These are phyloP conservation scores for Homarus gammarus DNA, from an alignment of 2,888 invertebrate genomes.

Conservation along the genomic window DNA sequence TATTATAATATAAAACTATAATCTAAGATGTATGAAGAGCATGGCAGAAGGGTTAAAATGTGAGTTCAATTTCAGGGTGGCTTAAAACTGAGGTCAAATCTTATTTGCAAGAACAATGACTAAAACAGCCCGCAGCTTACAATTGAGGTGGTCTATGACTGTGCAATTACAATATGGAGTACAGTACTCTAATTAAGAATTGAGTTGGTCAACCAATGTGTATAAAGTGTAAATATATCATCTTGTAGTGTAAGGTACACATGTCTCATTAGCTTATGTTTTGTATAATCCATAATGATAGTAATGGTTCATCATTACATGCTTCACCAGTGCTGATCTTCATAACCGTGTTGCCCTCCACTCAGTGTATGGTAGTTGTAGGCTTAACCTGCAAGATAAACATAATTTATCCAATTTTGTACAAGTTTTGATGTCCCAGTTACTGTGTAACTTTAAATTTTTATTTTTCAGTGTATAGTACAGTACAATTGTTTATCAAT, in stretches of 20 bases:
- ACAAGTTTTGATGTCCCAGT: neutral
- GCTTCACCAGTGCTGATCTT: constrained; percentile 4
- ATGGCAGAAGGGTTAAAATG: no score
- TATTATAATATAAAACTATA: no score
- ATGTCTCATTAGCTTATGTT: neutral
- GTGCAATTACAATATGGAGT: no score
- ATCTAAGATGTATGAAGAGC: no score
- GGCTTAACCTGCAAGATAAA: neutral
- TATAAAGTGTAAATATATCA: constrained; percentile 15
- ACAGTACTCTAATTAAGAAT: no score
- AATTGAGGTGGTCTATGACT: no score
- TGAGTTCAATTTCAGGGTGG: no score
- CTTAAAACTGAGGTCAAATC: no score
- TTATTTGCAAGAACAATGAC: no score
- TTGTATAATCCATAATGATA: neutral
- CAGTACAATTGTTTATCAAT: neutral
- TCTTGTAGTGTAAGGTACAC: neutral
- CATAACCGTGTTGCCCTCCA: neutral
- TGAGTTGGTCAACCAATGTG: neutral
- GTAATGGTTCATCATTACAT: constrained; percentile 6
- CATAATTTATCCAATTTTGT: neutral
- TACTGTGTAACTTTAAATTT: neutral
- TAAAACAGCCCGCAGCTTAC: no score
- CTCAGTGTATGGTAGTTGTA: constrained; percentile 7
- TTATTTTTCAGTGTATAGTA: neutral